A percentile compares a stretch with the other conserved stretches of the same genome.
phyloP scores from a whole-genome alignment of 2,797 vertebrate genomes.

The Macropus fuliginosus region DNA sequence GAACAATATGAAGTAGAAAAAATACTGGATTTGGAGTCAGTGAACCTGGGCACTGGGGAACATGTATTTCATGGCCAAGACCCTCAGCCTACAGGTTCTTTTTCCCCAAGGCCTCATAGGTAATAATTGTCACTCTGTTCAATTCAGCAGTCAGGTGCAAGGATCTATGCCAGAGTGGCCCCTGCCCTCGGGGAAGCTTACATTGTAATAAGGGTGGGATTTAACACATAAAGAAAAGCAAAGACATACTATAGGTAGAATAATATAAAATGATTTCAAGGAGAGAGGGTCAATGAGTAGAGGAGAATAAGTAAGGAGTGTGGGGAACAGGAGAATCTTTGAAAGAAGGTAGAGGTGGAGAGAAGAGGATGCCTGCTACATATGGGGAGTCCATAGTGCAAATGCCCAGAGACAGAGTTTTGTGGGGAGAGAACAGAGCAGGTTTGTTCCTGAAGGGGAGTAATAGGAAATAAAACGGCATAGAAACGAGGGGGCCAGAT shows the following conservation, averaged over 20 bases:
- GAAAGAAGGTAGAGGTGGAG: not conserved
- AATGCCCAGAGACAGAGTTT: not conserved
- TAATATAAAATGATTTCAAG: not conserved
- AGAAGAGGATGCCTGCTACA: not conserved
- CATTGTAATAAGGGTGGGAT: not conserved
- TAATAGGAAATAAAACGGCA: not conserved
- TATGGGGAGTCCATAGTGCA: not conserved
- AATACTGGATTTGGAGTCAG: not conserved
- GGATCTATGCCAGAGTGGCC: not conserved
- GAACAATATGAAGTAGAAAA: not conserved
- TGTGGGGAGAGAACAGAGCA: not conserved
- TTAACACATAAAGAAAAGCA: not conserved
- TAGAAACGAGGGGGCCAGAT: not conserved
- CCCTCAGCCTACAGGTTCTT: not conserved
- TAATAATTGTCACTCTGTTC: not conserved
- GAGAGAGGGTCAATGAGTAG: not conserved
- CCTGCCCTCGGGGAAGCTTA: not conserved
- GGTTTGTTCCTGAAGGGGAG: not conserved
- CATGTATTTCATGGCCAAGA: not conserved
- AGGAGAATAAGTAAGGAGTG: no score
- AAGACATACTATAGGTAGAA: not conserved
- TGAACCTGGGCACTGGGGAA: not conserved
- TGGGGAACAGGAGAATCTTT: not conserved
- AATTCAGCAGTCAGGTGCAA: not conserved
- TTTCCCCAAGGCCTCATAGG: not conserved